Evolutionary conservation across 2,888 invertebrate genomes (phyloP), one percentile per base, ranked within the genome.

Genomic region (Chrysolina americana): DNA sequence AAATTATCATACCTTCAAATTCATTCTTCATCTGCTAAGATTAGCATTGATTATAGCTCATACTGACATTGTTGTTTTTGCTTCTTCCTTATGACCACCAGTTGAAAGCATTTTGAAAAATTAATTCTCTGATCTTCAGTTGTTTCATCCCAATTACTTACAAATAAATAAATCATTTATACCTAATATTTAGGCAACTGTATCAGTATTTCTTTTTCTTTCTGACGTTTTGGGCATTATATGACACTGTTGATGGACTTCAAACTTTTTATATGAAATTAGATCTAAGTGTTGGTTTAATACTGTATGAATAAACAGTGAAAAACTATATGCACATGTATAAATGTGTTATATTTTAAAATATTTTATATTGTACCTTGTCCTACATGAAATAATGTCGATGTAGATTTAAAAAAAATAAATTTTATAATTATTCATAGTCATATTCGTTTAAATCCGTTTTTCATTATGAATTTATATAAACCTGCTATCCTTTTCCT

Each of bases 401-500:
- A 66, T 78, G 78, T 78, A 78, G 71, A 75, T 72, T 71, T 77
- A 71, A 62, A 69, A 19, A 68, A 19, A 76, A 78, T 76, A 78
- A 78, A 76, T 74, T 70, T 41, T 74, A 66, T 66, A 66, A 50
- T 70, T 71, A 23, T 68, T 50, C 63, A 53, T 74, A 74, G 71
- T 72, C 65, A 62, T 64, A 65, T 65, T 62, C 64, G 64, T 73
- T 68, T 65, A 59, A 36, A 36, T 36, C 36, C 8, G 36, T 36
- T 36, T 36, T 36, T 36, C 36, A 6, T 8, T 36, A 36, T 36
- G 8, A 36, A 36, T 4, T 36, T 36, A 36, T 8, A 36, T 36
- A 8, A 36, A 36, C 36, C 36, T 36, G 36, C 36, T 6, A 6
- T 36, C 36, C 36, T 36, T 36, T 36, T 36, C 36, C 36, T 36